Evolutionary conservation across 2,113 vertebrate species (phyloP), one percentile per base, ranked within the genome.

Genomic region (Emydura subglobosa): DNA sequence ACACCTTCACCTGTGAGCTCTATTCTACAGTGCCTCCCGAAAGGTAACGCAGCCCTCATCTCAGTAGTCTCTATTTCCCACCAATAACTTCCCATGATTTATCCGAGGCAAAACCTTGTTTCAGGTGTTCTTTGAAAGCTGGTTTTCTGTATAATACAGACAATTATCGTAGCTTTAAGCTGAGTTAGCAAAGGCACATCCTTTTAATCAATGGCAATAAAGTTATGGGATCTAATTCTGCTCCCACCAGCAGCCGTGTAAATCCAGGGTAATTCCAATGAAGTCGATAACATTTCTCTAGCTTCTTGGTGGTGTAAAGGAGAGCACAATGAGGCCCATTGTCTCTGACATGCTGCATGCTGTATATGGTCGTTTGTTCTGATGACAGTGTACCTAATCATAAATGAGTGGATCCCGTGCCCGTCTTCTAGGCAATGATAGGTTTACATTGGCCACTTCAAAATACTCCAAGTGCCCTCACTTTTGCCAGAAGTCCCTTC

Each of bases 401-500:
- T 25, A 27, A 78, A 90, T 42, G 1, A 86, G 54, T 2, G 9
- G 82, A 94, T 72, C 86, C 80, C 78, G 61, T 27, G 24, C 47
- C 55, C 86, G 68, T 1, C 0, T 47, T 79, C 90, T 85, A 53
- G 49, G 79, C 82, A 65, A 79, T 34, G 72, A 47, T 2, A 74
- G 54, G 72, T 87, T 93, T 86, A 55, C 61, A 4, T 1, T 34
- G 55, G 72, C 84, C 1, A 0, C 51, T 95, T 86, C n/a, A 0
- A 6, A n/a, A 53, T 78, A 61, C 0, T 11, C 8, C 68, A 57
- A 95, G 87, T 1, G 34, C 85, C 79, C 55, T 72, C 79, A 85
- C 86, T 91, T 95, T 89, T 94, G 79, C 78, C 80, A 93, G 94
- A 78, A 89, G 90, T 86, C 95, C 76, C 19, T 90, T 83, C 94